Evolutionary conservation across 2,888 invertebrate species (phyloP).

Genomic region (Parnassius smintheus): DNA sequence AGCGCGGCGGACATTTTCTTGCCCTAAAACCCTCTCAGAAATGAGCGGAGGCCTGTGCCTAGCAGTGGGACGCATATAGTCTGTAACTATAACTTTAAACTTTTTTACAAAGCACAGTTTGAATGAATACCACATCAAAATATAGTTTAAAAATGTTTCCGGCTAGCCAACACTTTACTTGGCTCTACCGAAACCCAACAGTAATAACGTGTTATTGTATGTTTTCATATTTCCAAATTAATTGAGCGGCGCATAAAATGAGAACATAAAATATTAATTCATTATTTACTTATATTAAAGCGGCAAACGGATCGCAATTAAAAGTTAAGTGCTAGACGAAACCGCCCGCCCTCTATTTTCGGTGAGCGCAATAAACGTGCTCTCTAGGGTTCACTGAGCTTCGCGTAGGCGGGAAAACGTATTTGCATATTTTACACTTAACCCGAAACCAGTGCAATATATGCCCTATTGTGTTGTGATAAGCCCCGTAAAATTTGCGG

Average conservation of each 20-base stretch:
- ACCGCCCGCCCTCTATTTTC: slow-evolving; percentile 19
- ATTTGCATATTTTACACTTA: slow-evolving; percentile 19
- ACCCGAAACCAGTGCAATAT: slow-evolving; percentile 10
- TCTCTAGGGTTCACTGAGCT: slow-evolving; percentile 2
- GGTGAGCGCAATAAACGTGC: slow-evolving; percentile 16
- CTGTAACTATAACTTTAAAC: too few species aligned
- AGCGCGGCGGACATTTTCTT: too few species aligned
- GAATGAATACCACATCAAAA: too few species aligned
- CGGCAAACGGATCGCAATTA: slow-evolving; percentile 12
- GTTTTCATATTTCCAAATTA: neutral
- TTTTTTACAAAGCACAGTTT: too few species aligned
- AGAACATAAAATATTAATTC: slow-evolving; percentile 7
- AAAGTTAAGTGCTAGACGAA: slow-evolving; percentile 15
- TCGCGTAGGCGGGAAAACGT: slow-evolving; percentile 6
- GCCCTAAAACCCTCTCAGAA: too few species aligned
- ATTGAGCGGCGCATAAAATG: neutral
- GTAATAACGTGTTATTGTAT: too few species aligned
- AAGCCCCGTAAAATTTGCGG: neutral
- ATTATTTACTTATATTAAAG: slow-evolving; percentile 8
- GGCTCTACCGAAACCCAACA: too few species aligned
- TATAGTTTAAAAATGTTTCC: too few species aligned
- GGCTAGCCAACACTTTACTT: too few species aligned
- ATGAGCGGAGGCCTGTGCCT: too few species aligned
- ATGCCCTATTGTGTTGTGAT: neutral
- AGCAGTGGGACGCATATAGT: too few species aligned